Conservation (phyloP, 2,888 invertebrate genomes). For the Junonia oenone region DNA sequence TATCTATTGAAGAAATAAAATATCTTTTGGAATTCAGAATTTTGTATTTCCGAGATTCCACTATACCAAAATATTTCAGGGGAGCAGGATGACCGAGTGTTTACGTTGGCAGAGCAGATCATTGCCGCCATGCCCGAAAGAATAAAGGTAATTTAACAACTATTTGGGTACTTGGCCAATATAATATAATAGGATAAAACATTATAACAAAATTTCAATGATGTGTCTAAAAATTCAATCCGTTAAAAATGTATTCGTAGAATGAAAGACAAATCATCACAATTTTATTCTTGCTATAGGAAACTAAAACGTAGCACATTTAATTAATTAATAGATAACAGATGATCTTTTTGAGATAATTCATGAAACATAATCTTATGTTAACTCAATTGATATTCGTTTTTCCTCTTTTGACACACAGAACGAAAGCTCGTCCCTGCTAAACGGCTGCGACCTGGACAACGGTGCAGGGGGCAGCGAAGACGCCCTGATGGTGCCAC, state of each 20-base stretch:
- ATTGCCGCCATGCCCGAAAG: slow-evolving; percentile 98
- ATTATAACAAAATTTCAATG: too few relatives aligned
- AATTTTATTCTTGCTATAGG: too few relatives aligned
- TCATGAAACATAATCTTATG: too few relatives aligned
- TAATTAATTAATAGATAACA: too few relatives aligned
- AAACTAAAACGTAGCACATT: too few relatives aligned
- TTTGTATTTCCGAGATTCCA: slow-evolving; percentile 41
- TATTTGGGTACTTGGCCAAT: too few relatives aligned
- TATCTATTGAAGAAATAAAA: background rate
- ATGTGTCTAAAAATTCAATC: too few relatives aligned
- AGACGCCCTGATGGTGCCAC: slow-evolving; percentile 85
- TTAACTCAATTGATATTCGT: background rate
- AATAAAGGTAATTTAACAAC: slow-evolving; percentile 87
- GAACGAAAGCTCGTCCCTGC: slow-evolving; percentile 87
- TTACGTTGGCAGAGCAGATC: slow-evolving; percentile 97
- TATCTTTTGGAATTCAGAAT: background rate
- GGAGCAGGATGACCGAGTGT: slow-evolving; percentile 94
- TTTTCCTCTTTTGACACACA: slow-evolving; percentile 37
- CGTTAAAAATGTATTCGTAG: background rate
- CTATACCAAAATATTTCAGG: slow-evolving; percentile 80
- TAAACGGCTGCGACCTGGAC: slow-evolving; percentile 62
- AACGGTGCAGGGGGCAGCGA: slow-evolving; percentile 81
- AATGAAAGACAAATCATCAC: too few relatives aligned
- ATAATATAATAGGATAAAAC: too few relatives aligned
- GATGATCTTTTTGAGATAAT: too few relatives aligned